Base-by-base conservation (phyloP, 2,888 invertebrate species). In the Syrphus vitripennis region DNA sequence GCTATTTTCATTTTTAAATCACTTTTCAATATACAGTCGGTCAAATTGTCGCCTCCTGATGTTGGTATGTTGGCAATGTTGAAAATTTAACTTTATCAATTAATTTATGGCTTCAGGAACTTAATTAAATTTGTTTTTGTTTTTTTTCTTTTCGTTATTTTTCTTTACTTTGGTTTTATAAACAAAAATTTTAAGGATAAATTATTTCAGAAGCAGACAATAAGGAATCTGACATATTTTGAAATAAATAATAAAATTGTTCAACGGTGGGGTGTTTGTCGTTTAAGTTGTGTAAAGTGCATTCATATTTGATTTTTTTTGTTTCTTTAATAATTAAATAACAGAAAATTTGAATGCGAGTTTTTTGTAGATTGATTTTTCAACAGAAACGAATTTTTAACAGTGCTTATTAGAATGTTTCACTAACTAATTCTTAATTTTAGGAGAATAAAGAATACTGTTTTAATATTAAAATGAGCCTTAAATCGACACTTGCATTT, bases 81-180 rank as follows among this genome's bases (percentile, higher is more conserved):
- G 45, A 48, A 61, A 26, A 16, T 29, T 63, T 7, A 26, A 65
- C 65, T 65, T 65, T 65, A 31, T 65, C 48, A 45, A 48, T 65
- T 65, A 48, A 29, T 65, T 65, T 31, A 31, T 65, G 19, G 45
- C 12, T 26, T 48, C 48, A 31, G 29, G 48, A 48, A 65, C 45
- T 29, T 29, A 45, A 45, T 65, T 65, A 37, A 61, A 34, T 9
- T 29, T 31, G 3, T 12, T 57, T 21, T 57, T 57, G 9, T 16
- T 34, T 34, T 57, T 19, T 0, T 16, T 37, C n/a, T 14, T 6
- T 6, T 19, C 16, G 31, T 21, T 34, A 9, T 34, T 34, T 59
- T 59, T 4, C n/a, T 14, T 6, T 6, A 34, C 16, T 57, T 21
- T 34, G 6, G 37, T 34, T 59, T 59, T 4, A 10, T 16, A 26